Conservation (phyloP, 1,140 invertebrate species). For the Propsilocerus akamusi region DNA sequence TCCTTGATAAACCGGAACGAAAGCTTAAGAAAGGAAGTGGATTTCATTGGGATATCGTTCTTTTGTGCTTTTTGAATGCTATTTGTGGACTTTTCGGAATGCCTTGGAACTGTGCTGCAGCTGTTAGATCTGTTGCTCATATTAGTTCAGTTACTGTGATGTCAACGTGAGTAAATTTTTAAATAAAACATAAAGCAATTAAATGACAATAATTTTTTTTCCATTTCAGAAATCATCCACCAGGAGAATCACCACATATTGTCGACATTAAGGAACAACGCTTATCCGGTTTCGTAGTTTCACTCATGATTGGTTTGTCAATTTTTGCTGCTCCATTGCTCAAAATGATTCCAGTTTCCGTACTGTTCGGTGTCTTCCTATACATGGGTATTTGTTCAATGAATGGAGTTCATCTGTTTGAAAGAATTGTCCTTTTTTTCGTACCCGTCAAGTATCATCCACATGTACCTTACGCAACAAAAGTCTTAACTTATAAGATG, state of each 20-base stretch:
- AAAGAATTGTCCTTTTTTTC: slow-evolving; percentile 52
- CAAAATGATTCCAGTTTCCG: slow-evolving; percentile 64
- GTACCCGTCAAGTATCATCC: slow-evolving; percentile 84
- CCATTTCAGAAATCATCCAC: slow-evolving; percentile 56
- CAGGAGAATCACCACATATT: slow-evolving; percentile 77
- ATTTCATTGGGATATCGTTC: slow-evolving; percentile 79
- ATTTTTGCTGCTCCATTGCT: slow-evolving; percentile 57
- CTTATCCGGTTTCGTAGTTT: slow-evolving; percentile 46
- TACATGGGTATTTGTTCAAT: slow-evolving; percentile 86
- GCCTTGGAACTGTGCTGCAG: slow-evolving; percentile 83
- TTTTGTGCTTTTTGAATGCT: slow-evolving; percentile 57
- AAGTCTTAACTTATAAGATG: slow-evolving; percentile 69
- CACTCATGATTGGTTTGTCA: slow-evolving; percentile 56
- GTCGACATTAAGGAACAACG: slow-evolving; percentile 74
- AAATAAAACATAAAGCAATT: too few relatives aligned
- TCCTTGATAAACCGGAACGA: slow-evolving; percentile 75
- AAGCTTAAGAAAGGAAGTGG: slow-evolving; percentile 75
- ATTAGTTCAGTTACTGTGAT: slow-evolving; percentile 74
- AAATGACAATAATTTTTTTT: background rate
- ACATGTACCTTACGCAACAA: slow-evolving; percentile 49
- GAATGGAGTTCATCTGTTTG: slow-evolving; percentile 74
- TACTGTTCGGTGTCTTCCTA: slow-evolving; percentile 81
- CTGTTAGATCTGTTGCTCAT: slow-evolving; percentile 75
- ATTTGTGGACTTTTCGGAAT: slow-evolving; percentile 61
- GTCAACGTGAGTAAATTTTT: slow-evolving; percentile 29